phyloP scores from a whole-genome alignment of 2,797 vertebrate species.

The Tenualosa ilisha region DNA sequence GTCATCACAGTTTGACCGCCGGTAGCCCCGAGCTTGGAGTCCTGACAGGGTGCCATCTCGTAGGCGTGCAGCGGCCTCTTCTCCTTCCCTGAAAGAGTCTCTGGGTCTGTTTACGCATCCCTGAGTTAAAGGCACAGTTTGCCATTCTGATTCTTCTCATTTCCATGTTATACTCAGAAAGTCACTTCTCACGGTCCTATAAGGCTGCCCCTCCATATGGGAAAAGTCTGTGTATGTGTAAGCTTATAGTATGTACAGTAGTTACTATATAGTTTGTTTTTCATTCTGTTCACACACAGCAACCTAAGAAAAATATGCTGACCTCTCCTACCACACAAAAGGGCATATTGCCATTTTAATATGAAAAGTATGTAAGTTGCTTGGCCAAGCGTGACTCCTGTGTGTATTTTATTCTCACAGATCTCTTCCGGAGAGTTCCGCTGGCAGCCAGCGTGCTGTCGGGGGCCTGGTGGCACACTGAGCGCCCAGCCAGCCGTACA shows the following conservation, averaged over 20 bases:
- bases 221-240: not conserved
- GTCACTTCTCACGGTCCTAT: no score
- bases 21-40: not conserved
- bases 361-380: no score
- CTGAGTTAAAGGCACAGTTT: not conserved
- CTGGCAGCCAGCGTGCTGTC: not conserved
- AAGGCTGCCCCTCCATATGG: not conserved
- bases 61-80: not conserved
- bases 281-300: no score
- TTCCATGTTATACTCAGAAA: not conserved
- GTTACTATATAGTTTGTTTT: no score
- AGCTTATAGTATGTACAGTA: no score
- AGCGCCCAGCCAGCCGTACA: slow-evolving; percentile 46
- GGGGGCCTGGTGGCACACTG: not conserved
- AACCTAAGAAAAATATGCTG: no score
- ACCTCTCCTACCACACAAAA: no score
- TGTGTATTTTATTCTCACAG: no score
- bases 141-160: not conserved
- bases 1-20: not conserved
- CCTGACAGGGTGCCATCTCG: not conserved
- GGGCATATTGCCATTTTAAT: no score
- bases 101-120: not conserved
- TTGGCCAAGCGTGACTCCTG: no score
- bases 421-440: not conserved
- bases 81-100: not conserved